These are phyloP conservation scores for Baryphthengus martii DNA, from an alignment of 2,113 vertebrate species.

Conservation along the genomic window DNA sequence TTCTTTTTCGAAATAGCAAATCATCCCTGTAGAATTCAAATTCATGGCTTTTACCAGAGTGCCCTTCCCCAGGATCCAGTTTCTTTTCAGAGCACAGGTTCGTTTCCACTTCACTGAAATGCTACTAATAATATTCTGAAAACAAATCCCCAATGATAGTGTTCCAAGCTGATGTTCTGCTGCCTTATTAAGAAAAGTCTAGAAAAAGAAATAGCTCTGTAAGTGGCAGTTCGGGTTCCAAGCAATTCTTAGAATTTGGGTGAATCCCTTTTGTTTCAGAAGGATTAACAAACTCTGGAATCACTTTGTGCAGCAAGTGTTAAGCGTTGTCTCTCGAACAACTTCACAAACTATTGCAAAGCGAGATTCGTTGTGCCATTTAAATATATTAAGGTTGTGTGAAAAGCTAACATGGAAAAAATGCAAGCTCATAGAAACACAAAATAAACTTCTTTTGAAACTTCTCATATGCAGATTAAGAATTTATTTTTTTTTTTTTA, in stretches of 20 bases:
- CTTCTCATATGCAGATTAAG: not conserved
- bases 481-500: not conserved
- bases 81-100: conserved; percentile 40
- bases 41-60: not conserved
- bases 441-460: not conserved
- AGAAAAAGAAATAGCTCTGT: not conserved
- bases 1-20: not conserved
- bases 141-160: conserved; percentile 54
- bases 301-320: not conserved
- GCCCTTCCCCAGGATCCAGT: not conserved
- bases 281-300: not conserved
- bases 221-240: not conserved
- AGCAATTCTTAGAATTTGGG: not conserved
- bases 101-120: conserved; percentile 55
- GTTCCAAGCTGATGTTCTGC: conserved; percentile 52
- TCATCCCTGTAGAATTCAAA: not conserved
- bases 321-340: not conserved
- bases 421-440: not conserved
- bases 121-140: conserved; percentile 67
- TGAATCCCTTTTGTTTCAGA: conserved; percentile 11
- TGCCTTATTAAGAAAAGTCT: conserved; percentile 50
- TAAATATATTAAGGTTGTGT: not conserved
- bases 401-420: not conserved
- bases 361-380: not conserved
- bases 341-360: not conserved